phyloP scores from a whole-genome alignment of 2,888 invertebrate genomes.

The Actias luna region DNA sequence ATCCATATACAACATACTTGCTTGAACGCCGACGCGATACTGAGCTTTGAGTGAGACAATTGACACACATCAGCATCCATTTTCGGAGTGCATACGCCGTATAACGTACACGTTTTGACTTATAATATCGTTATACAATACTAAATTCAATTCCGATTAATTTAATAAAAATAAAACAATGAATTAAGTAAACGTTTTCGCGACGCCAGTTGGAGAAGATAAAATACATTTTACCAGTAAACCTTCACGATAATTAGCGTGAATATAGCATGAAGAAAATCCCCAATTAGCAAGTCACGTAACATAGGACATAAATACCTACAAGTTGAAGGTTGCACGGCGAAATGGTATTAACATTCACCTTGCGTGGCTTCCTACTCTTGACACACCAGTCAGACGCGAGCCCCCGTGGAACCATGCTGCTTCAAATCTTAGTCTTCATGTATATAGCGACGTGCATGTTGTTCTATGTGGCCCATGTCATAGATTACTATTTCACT shows the following conservation, averaged over 20 bases:
- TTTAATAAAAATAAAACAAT: neutral
- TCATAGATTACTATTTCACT: conserved; percentile 73
- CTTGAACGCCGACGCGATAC: too few species aligned
- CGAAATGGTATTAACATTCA: conserved; percentile 38
- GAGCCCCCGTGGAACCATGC: conserved; percentile 52
- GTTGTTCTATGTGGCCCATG: conserved; percentile 72
- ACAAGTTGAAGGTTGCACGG: conserved; percentile 16
- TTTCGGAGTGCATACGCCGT: too few species aligned
- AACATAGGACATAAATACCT: conserved; percentile 5
- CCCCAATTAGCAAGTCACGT: conserved; percentile 15
- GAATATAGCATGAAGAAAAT: neutral
- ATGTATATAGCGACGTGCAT: conserved; percentile 77
- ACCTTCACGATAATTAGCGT: neutral
- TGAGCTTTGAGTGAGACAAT: too few species aligned
- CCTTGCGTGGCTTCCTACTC: conserved; percentile 33
- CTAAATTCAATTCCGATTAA: too few species aligned
- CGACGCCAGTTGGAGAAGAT: neutral
- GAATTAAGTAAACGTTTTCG: neutral
- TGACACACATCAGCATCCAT: too few species aligned
- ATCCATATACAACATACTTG: too few species aligned
- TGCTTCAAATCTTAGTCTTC: conserved; percentile 76
- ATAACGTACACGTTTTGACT: too few species aligned
- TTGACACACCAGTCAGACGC: conserved; percentile 34
- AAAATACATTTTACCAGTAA: neutral
- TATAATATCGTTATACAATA: too few species aligned